Conservation (phyloP, 2,113 vertebrate genomes). For the Microtus montanus region DNA sequence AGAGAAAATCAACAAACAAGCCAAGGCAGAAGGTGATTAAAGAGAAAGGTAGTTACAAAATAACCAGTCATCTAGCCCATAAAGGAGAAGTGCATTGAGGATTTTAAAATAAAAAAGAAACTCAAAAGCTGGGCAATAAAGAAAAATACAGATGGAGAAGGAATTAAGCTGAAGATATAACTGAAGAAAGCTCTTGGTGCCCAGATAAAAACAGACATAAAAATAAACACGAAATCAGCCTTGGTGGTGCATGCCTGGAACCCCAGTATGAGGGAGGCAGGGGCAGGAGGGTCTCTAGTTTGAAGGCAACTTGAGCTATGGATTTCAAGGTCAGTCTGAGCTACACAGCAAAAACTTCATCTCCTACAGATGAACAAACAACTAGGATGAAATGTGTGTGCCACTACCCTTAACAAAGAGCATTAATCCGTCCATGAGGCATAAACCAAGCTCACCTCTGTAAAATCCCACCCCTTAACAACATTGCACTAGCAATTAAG, state of each 20-base stretch:
- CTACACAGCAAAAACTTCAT: neutral
- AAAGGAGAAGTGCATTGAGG: constrained; percentile 23
- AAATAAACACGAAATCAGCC: neutral
- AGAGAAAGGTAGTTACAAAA: constrained; percentile 21
- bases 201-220: neutral
- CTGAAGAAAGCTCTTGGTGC: neutral
- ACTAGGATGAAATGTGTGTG: neutral
- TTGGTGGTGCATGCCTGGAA: neutral
- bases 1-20: constrained; percentile 32
- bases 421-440: neutral
- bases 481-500: too few species aligned
- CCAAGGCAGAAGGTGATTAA: neutral
- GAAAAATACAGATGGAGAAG: constrained; percentile 37
- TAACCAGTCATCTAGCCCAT: neutral
- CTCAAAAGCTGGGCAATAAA: neutral
- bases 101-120: neutral
- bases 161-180: constrained; percentile 8
- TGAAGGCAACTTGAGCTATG: neutral
- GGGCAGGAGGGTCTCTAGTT: neutral
- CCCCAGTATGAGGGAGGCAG: neutral
- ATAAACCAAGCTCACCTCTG: neutral
- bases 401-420: neutral
- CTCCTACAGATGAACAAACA: neutral
- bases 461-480: neutral
- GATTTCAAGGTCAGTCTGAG: neutral